These are phyloP conservation scores for Lucilia cuprina DNA, from an alignment of 1,140 invertebrate genomes.

Conservation along the genomic window DNA sequence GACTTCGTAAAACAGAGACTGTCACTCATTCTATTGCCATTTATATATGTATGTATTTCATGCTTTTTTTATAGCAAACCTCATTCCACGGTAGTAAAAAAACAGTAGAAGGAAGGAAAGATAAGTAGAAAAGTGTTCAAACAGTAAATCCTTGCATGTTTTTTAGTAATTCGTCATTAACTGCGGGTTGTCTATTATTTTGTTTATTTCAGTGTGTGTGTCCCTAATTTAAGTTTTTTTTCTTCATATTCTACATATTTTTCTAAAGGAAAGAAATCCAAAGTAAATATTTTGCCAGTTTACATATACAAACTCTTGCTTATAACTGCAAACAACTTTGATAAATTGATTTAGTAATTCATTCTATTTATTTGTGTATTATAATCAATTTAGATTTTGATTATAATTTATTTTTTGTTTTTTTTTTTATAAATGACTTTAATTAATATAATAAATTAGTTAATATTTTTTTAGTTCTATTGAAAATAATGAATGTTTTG, in stretches of 20 bases:
- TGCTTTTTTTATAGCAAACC: neutral
- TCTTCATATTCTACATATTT: neutral
- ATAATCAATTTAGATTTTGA: constrained; percentile 18
- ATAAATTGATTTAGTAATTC: constrained; percentile 8
- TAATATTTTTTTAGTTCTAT: no score
- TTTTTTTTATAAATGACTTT: neutral
- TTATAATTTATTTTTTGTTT: neutral
- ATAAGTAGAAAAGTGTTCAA: neutral
- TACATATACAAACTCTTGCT: neutral
- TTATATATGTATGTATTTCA: neutral
- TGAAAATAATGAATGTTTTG: no score
- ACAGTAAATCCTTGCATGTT: constrained; percentile 32
- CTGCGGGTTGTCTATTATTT: constrained; percentile 31
- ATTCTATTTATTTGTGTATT: neutral
- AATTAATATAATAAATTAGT: neutral
- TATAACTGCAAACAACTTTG: neutral
- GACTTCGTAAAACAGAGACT: neutral
- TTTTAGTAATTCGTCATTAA: constrained; percentile 33
- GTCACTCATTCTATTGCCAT: neutral
- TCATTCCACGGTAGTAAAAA: neutral
- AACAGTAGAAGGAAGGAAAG: neutral
- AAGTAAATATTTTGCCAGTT: neutral
- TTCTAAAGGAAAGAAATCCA: neutral
- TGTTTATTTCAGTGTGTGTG: neutral
- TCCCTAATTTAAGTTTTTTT: neutral